Evolutionary conservation across 2,797 vertebrate genomes (phyloP).

Genomic region (Carapus acus): DNA sequence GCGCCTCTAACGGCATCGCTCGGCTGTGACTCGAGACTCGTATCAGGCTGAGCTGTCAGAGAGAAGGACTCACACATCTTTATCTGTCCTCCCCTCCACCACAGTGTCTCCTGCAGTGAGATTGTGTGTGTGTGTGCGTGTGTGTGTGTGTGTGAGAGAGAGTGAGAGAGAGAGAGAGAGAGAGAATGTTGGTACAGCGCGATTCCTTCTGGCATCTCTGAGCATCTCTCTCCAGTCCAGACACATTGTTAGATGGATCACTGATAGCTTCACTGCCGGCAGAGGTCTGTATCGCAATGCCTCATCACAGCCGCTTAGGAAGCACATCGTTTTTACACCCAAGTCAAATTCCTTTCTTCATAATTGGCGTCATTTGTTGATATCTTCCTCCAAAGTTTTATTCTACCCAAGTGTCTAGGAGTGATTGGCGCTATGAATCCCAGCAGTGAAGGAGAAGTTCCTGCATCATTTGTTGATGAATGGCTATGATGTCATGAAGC

Average conservation of each 20-base stretch:
- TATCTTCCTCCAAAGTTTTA: too few species aligned
- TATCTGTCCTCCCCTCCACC: constrained; percentile 42
- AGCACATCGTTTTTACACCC: too few species aligned
- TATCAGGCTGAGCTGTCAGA: constrained; percentile 52
- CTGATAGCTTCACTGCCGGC: constrained; percentile 1
- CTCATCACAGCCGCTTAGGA: background rate
- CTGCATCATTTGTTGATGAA: too few species aligned
- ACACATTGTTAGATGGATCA: constrained; percentile 17
- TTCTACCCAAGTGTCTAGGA: too few species aligned
- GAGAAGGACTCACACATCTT: constrained; percentile 50
- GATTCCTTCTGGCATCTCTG: constrained; percentile 29
- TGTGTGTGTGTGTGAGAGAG: constrained; percentile 3
- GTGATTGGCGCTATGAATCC: too few species aligned
- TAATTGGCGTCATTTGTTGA: too few species aligned
- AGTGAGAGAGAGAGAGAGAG: too few species aligned
- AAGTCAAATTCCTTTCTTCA: too few species aligned
- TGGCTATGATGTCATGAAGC: too few species aligned
- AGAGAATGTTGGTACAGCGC: background rate
- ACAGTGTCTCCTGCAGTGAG: constrained; percentile 39
- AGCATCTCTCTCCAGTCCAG: constrained; percentile 23
- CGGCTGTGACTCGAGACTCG: constrained; percentile 13
- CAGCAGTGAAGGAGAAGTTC: too few species aligned
- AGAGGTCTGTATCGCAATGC: background rate
- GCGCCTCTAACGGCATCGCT: constrained; percentile 32
- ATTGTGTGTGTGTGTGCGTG: constrained; percentile 15